phyloP scores from a whole-genome alignment of 2,113 vertebrate genomes.

The Naja naja region DNA sequence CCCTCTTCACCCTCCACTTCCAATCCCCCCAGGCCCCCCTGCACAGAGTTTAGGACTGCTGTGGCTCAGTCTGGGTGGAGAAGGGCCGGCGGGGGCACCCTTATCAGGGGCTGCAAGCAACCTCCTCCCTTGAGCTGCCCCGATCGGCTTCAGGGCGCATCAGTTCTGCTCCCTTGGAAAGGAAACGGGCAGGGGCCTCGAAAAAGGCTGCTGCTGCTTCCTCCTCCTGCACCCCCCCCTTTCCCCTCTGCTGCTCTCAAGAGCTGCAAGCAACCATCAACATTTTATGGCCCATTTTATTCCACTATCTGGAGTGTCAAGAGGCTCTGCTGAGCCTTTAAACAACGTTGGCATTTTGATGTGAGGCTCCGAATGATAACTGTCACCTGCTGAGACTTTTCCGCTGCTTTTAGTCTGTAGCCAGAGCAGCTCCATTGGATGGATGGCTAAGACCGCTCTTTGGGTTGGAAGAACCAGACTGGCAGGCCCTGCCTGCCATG shows the following conservation, averaged over 20 bases:
- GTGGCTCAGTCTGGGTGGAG: background rate
- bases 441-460: background rate
- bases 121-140: background rate
- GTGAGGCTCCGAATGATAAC: background rate
- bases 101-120: no score
- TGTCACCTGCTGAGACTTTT: background rate
- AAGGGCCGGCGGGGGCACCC: no score
- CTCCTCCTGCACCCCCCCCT: background rate
- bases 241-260: background rate
- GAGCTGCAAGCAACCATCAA: background rate
- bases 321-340: background rate
- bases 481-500: background rate
- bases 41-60: background rate
- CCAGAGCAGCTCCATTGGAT: background rate
- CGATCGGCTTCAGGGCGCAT: background rate
- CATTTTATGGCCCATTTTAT: background rate
- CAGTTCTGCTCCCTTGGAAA: background rate
- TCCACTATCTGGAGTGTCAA: background rate
- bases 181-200: background rate
- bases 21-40: background rate
- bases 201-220: background rate
- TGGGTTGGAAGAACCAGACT: background rate
- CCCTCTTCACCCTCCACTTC: background rate
- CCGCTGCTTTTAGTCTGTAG: background rate
- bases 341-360: background rate